These are phyloP conservation scores for Lasioglossum figueresi DNA, from an alignment of 2,888 invertebrate species.

Conservation along the genomic window DNA sequence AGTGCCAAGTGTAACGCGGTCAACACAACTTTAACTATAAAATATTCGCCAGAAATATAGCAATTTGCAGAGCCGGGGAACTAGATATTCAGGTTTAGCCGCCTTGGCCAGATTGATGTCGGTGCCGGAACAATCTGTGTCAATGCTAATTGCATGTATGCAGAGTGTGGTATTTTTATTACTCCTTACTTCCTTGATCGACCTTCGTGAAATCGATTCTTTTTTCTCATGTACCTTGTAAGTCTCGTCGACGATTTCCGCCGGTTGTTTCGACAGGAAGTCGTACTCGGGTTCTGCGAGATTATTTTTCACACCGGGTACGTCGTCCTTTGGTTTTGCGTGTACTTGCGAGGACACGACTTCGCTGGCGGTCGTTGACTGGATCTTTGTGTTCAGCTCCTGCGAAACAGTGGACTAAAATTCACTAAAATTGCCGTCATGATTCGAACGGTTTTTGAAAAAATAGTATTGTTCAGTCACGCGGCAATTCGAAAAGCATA, in stretches of 20 bases:
- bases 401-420: conserved; percentile 6
- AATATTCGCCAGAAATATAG: not conserved
- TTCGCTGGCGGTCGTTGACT: conserved; percentile 72
- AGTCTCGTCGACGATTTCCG: conserved; percentile 93
- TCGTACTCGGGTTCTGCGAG: conserved; percentile 93
- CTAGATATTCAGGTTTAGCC: conserved; percentile 54
- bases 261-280: conserved; percentile 92
- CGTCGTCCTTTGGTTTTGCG: conserved; percentile 82
- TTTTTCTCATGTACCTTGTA: conserved; percentile 87
- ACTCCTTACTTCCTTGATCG: not conserved
- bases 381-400: conserved; percentile 34
- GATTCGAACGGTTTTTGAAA: not conserved
- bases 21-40: not conserved
- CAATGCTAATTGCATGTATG: conserved; percentile 48
- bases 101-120: conserved; percentile 21
- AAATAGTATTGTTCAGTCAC: not conserved
- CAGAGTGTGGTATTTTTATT: not conserved
- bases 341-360: conserved; percentile 86
- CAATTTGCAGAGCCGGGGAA: conserved; percentile 33
- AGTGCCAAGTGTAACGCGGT: not conserved
- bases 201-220: not conserved
- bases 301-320: conserved; percentile 87
- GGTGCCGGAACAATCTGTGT: conserved; percentile 33
- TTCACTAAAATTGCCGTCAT: not conserved
- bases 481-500: conserved; percentile 5